Conservation (phyloP, 2,113 vertebrate species). For the Vulpes vulpes region DNA sequence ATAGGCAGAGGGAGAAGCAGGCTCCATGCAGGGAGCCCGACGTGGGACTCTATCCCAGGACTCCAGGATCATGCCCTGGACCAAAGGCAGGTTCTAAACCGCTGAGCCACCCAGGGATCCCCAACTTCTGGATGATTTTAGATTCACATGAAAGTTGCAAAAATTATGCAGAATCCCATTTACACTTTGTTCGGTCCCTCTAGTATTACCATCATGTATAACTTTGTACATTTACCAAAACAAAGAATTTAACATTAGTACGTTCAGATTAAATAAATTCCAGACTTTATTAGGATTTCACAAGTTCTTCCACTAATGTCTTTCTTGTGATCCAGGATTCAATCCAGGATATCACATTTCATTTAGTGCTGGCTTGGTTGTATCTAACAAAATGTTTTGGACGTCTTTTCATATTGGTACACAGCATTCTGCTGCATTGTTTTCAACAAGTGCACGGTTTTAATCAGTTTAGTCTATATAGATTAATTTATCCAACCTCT, state of each 20-base stretch:
- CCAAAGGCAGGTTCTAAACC: no score
- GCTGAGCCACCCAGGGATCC: no score
- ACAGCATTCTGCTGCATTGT: neutral
- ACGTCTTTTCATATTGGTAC: neutral
- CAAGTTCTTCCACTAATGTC: neutral
- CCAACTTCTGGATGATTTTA: neutral
- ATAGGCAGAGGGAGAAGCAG: no score
- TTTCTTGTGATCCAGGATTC: neutral
- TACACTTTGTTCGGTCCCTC: neutral
- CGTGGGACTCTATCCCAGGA: no score
- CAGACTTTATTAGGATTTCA: neutral
- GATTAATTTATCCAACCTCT: neutral
- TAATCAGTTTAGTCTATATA: neutral
- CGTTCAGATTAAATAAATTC: neutral
- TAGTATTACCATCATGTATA: neutral
- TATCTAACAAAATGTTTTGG: neutral
- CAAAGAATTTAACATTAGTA: neutral
- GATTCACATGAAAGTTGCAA: neutral
- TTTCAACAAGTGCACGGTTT: neutral
- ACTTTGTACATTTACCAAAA: slow-evolving; percentile 15
- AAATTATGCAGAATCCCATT: neutral
- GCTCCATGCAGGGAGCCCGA: no score
- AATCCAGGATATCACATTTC: neutral
- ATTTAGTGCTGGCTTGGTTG: neutral
- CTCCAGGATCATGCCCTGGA: no score